Evolutionary conservation across 2,888 invertebrate genomes (phyloP), one percentile per base, ranked within the genome.

Genomic region (Petrolisthes manimaculis): DNA sequence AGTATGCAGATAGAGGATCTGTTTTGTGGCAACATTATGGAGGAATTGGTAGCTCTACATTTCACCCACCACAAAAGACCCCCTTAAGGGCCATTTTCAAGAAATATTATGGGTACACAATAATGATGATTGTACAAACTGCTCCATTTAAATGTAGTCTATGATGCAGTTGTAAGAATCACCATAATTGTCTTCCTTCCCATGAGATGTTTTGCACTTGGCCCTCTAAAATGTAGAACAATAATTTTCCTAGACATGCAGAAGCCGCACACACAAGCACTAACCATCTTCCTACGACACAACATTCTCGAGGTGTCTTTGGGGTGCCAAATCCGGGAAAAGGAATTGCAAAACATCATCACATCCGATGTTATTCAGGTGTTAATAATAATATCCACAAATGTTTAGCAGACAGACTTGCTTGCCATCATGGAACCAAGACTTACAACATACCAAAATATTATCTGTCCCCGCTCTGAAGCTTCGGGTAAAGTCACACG

Each of bases 391-490:
- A 37, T 37, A 37, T 71, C 14, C 61, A 61, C 61, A 71, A 71
- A 71, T 71, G 21, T n/a, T n/a, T 21, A 61, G 61, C 71, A 71
- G 71, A 71, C 71, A 71, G 37, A 37, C 37, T 37, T 37, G 21
- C 71, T 71, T 71, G 71, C 71, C 71, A 71, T 71, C 71, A 71
- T 21, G 71, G 71, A 71, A 21, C 71, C 14, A 37, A 69, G 24
- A 54, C 67, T 83, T 79, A 24, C 21, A 67, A 87, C 87, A 82
- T 83, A 87, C 87, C 87, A 84, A 55, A 79, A 69, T 54, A 79
- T 6, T 67, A 82, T 67, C 37, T 78, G 51, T 37, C 75, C 69
- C 85, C 69, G 69, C 54, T 69, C 77, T 79, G 85, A 71, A 37
- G 69, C 82, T 61, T 69, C 82, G 21, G 56, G 67, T 37, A 67